Conservation (phyloP, 1,140 invertebrate species). For the Drosophila prosaltans region DNA sequence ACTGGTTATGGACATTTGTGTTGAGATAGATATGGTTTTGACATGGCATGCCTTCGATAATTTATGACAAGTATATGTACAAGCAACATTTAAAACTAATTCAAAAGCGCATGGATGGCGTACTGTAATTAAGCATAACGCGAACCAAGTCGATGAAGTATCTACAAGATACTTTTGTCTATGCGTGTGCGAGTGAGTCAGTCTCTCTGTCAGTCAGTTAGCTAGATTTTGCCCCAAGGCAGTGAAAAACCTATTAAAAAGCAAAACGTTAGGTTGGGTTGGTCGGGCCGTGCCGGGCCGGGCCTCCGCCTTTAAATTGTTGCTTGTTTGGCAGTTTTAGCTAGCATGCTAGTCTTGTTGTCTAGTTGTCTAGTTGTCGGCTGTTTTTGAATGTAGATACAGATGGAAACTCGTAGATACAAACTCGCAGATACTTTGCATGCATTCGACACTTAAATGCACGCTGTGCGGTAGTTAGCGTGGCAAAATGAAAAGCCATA, state of each 20-base stretch:
- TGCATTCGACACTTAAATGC: constrained; percentile 66
- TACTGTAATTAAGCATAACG: constrained; percentile 73
- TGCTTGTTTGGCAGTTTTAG: constrained; percentile 23
- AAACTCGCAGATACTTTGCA: constrained; percentile 33
- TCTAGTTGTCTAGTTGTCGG: constrained; percentile 13
- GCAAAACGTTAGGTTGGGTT: constrained; percentile 65
- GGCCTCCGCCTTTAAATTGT: constrained; percentile 24
- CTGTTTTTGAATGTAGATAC: constrained; percentile 31
- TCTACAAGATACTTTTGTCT: constrained; percentile 57
- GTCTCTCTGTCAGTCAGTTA: background rate
- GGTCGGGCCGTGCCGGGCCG: background rate
- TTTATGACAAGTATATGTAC: constrained; percentile 68
- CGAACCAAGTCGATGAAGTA: constrained; percentile 62
- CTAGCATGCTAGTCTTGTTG: constrained; percentile 13
- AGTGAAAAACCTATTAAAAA: constrained; percentile 73
- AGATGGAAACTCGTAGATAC: constrained; percentile 47
- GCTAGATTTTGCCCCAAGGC: constrained; percentile 40
- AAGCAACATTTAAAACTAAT: constrained; percentile 66
- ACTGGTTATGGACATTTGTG: background rate
- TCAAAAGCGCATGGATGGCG: constrained; percentile 71
- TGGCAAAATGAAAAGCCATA: constrained; percentile 68
- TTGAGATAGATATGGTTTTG: constrained; percentile 1
- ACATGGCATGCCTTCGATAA: constrained; percentile 44
- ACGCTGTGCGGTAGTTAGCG: constrained; percentile 78
- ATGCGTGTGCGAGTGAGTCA: constrained; percentile 27